Conservation (phyloP, 2,113 vertebrate species). For the Felis catus region DNA sequence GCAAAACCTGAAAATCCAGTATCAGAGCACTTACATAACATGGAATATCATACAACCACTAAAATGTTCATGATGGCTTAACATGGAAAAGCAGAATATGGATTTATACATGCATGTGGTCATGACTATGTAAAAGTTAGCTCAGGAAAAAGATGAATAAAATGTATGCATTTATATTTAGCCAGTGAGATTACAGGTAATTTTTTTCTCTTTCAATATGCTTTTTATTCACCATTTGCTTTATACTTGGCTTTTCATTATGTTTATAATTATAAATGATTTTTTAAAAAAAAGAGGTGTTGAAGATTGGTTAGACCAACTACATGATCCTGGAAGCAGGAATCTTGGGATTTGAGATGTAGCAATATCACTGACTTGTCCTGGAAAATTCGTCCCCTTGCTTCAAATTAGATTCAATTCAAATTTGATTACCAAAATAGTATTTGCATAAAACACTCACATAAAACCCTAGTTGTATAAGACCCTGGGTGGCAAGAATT, state of each 20-base stretch:
- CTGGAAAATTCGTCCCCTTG: not conserved
- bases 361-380: not conserved
- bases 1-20: not conserved
- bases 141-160: not conserved
- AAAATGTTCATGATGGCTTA: not conserved
- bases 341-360: not conserved
- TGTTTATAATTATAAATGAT: not conserved
- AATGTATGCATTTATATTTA: not conserved
- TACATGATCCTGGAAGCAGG: not conserved
- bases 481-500: not conserved
- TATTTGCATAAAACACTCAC: not conserved
- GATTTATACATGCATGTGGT: not conserved
- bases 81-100: not conserved
- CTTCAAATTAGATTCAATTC: conserved; percentile 48
- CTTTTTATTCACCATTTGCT: not conserved
- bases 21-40: not conserved
- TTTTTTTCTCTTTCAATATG: not conserved
- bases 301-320: not conserved
- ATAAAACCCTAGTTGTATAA: not conserved
- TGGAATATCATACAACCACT: not conserved
- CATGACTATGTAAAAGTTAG: not conserved
- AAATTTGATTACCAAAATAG: conserved; percentile 39
- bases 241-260: not conserved
- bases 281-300: not conserved
- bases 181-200: not conserved